These are phyloP conservation scores for Upupa epops DNA, from an alignment of 2,113 vertebrate genomes.

Conservation along the genomic window DNA sequence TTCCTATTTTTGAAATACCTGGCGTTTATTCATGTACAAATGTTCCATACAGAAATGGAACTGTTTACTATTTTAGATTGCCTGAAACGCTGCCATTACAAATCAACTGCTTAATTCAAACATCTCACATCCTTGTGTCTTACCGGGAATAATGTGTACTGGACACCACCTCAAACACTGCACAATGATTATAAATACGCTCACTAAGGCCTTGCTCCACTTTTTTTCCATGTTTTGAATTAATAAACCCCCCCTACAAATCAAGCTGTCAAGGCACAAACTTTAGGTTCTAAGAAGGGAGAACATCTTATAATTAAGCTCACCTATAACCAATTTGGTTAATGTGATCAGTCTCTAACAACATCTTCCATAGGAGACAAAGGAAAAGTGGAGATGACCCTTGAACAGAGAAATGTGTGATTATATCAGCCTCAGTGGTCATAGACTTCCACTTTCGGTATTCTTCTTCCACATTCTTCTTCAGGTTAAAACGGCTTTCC, in stretches of 20 bases:
- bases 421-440: slow-evolving; percentile 96
- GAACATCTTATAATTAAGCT: background rate
- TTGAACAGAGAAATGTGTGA: slow-evolving; percentile 93
- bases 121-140: background rate
- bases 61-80: background rate
- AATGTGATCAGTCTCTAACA: slow-evolving; percentile 96
- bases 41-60: background rate
- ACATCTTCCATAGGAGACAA: slow-evolving; percentile 98
- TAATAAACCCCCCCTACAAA: background rate
- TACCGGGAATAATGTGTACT: background rate
- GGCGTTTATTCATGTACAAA: background rate
- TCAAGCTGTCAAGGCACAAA: background rate
- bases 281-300: background rate
- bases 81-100: background rate
- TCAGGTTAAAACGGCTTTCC: slow-evolving; percentile 97
- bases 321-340: slow-evolving; percentile 98
- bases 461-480: slow-evolving; percentile 98
- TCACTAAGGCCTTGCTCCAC: background rate
- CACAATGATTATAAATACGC: background rate
- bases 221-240: background rate
- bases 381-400: slow-evolving; percentile 94
- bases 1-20: background rate
- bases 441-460: slow-evolving; percentile 99
- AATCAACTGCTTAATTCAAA: background rate
- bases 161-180: background rate